These are phyloP conservation scores for Euclidia mi DNA, from an alignment of 2,888 invertebrate genomes.

Conservation along the genomic window DNA sequence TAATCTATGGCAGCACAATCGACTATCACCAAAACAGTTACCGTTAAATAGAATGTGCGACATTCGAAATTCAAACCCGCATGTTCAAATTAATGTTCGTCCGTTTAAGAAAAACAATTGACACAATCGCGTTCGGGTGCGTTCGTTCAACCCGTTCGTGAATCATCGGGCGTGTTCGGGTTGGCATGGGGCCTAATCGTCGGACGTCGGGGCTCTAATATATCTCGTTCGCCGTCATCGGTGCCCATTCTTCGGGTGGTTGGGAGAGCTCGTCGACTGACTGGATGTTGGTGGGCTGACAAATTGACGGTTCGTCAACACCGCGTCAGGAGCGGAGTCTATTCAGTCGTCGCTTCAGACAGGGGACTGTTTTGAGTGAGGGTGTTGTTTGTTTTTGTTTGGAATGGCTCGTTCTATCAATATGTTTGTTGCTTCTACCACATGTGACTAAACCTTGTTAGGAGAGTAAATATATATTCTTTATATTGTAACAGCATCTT, in stretches of 20 bases:
- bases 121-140: constrained; percentile 72
- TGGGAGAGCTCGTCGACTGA: constrained; percentile 81
- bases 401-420: constrained; percentile 11
- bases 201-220: constrained; percentile 81
- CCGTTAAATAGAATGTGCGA: constrained; percentile 58
- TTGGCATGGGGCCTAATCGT: constrained; percentile 88
- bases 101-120: constrained; percentile 88
- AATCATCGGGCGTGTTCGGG: constrained; percentile 77
- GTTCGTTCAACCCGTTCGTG: constrained; percentile 83
- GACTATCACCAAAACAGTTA: constrained; percentile 55
- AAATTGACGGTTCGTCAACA: constrained; percentile 83
- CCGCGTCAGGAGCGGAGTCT: constrained; percentile 61
- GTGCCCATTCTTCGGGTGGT: constrained; percentile 84
- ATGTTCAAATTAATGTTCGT: constrained; percentile 78
- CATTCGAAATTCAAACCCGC: constrained; percentile 81
- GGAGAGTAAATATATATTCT: not conserved
- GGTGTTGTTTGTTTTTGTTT: constrained; percentile 53
- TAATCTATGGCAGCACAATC: constrained; percentile 41
- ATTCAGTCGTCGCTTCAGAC: constrained; percentile 60
- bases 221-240: constrained; percentile 86
- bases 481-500: too few species aligned
- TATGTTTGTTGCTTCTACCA: constrained; percentile 4
- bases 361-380: constrained; percentile 53
- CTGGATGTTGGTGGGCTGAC: constrained; percentile 84
- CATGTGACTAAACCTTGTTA: constrained; percentile 4